Conservation (phyloP, 1,140 invertebrate species). For the Atta colombica region DNA sequence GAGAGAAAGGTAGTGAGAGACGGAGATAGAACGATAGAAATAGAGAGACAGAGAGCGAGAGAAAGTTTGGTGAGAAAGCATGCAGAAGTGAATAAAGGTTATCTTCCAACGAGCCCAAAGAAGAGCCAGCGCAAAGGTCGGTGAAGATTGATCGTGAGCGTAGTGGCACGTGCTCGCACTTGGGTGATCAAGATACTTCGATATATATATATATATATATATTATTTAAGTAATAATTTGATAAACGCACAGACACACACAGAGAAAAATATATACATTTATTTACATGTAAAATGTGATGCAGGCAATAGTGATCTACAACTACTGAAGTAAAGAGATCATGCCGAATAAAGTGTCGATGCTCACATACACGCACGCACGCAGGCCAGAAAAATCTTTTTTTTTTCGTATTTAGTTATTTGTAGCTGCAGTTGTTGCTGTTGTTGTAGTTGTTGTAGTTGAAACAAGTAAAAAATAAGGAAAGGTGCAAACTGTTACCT, state of each 20-base stretch:
- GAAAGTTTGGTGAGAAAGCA: conserved; percentile 71
- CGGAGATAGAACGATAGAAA: conserved; percentile 21
- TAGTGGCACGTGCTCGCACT: conserved; percentile 81
- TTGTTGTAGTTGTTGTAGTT: conserved; percentile 58
- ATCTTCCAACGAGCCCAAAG: conserved; percentile 76
- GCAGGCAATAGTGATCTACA: conserved; percentile 61
- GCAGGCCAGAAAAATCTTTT: conserved; percentile 75
- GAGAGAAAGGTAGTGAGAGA: conserved; percentile 54
- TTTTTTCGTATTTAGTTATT: conserved; percentile 49
- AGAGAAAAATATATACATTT: conserved; percentile 49
- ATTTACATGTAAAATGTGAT: conserved; percentile 57
- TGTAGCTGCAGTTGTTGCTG: conserved; percentile 64
- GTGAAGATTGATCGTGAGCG: conserved; percentile 77
- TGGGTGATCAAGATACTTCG: conserved; percentile 69
- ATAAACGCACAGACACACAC: conserved; percentile 68
- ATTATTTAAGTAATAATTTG: conserved; percentile 67
- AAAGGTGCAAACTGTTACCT: conserved; percentile 87
- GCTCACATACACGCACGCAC: conserved; percentile 76
- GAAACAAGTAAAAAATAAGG: conserved; percentile 82
- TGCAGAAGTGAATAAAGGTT: conserved; percentile 80
- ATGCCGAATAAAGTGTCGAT: conserved; percentile 76
- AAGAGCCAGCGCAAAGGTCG: conserved; percentile 75
- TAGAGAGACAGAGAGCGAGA: conserved; percentile 61
- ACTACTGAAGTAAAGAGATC: conserved; percentile 65
- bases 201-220: conserved; percentile 47